Evolutionary conservation across 2,113 vertebrate genomes (phyloP).

Genomic region (Todiramphus saurophagus): DNA sequence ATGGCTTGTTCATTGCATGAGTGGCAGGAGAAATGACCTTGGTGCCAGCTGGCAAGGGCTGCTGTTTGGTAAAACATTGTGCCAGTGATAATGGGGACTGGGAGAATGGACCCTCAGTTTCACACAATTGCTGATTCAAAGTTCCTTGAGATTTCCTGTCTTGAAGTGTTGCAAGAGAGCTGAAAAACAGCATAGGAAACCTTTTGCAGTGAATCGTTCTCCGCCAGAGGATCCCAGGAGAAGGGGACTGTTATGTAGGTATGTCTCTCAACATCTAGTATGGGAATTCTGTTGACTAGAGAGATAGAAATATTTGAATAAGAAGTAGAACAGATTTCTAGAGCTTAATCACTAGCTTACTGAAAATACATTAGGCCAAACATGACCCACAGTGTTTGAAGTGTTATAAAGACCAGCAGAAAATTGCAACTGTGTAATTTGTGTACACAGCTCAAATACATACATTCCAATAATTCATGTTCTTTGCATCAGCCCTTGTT

Average conservation of each 20-base stretch:
- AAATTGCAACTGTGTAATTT: slow-evolving; percentile 21
- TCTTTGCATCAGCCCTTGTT: background rate
- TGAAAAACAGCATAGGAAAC: background rate
- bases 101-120: background rate
- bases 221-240: background rate
- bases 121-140: background rate
- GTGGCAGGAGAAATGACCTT: background rate
- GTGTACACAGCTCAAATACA: background rate
- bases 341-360: background rate
- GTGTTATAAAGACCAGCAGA: slow-evolving; percentile 24
- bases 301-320: background rate
- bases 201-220: background rate
- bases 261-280: background rate
- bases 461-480: background rate
- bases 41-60: background rate
- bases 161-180: background rate
- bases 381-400: background rate
- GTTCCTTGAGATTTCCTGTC: background rate
- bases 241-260: background rate
- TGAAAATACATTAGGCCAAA: slow-evolving; percentile 4
- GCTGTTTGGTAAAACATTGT: background rate
- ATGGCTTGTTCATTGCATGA: background rate
- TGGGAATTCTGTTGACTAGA: slow-evolving; percentile 15
- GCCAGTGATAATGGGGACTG: background rate
- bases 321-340: background rate